Conservation (phyloP, 2,113 vertebrate species). For the Microtus ochrogaster region DNA sequence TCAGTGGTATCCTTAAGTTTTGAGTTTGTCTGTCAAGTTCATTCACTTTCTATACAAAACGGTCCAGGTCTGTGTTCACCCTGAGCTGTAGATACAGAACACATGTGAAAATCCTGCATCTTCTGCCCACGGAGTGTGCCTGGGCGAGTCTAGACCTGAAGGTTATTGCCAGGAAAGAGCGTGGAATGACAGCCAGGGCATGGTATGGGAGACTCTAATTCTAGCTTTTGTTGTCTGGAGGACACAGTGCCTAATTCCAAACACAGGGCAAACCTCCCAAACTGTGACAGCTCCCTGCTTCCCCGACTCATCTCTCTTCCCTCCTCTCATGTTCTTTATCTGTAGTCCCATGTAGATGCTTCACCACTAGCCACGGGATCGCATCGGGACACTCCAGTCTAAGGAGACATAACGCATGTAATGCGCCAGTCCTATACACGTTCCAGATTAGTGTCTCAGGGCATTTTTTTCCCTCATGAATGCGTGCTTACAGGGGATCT, state of each 20-base stretch:
- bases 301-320: background rate
- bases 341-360: background rate
- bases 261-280: background rate
- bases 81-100: background rate
- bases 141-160: background rate
- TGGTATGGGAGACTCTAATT: rapidly evolving
- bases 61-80: background rate
- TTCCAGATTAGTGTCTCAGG: background rate
- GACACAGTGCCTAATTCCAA: background rate
- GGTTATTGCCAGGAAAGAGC: background rate
- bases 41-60: background rate
- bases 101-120: background rate
- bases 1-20: background rate
- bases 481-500: rapidly evolving
- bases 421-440: rapidly evolving
- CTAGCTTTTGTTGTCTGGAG: background rate
- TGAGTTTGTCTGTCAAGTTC: background rate
- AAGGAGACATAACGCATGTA: background rate
- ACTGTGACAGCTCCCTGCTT: background rate
- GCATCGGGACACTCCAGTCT: too few relatives aligned
- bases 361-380: rapidly evolving
- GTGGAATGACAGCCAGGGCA: rapidly evolving
- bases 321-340: background rate
- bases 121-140: background rate
- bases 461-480: background rate